Conservation (phyloP, 2,888 invertebrate genomes). For the Hypomecis atomaria region DNA sequence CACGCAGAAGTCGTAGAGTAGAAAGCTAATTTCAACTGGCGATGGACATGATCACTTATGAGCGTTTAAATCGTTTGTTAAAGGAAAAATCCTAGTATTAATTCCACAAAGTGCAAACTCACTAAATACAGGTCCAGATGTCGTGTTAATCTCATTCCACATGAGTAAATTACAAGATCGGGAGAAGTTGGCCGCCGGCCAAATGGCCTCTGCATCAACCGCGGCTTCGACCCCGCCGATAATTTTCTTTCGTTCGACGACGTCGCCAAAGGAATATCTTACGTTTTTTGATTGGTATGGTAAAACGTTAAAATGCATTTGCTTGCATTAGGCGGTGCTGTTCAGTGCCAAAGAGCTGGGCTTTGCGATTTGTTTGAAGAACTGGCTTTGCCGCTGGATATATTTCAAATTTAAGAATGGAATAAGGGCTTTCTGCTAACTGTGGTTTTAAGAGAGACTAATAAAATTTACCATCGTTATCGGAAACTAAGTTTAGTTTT, state of each 20-base stretch:
- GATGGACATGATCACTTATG: no score
- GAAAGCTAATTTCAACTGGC: no score
- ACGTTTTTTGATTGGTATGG: constrained; percentile 47
- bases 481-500: no score
- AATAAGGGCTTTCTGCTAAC: no score
- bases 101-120: constrained; percentile 53
- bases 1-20: no score
- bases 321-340: constrained; percentile 38
- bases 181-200: constrained; percentile 66
- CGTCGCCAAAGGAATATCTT: constrained; percentile 54
- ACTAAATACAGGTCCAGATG: constrained; percentile 71
- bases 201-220: constrained; percentile 73
- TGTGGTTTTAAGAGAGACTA: no score
- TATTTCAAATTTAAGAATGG: not conserved
- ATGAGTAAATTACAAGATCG: constrained; percentile 76
- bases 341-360: constrained; percentile 34
- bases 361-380: constrained; percentile 14
- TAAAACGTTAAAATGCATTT: constrained; percentile 41
- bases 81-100: constrained; percentile 14
- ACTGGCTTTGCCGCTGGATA: not conserved
- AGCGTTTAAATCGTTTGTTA: no score
- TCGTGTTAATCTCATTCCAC: constrained; percentile 74
- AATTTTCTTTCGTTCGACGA: constrained; percentile 64
- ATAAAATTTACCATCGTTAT: no score
- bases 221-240: constrained; percentile 61